These are phyloP conservation scores for Bhutanitis thaidina DNA, from an alignment of 2,888 invertebrate species.

Conservation along the genomic window DNA sequence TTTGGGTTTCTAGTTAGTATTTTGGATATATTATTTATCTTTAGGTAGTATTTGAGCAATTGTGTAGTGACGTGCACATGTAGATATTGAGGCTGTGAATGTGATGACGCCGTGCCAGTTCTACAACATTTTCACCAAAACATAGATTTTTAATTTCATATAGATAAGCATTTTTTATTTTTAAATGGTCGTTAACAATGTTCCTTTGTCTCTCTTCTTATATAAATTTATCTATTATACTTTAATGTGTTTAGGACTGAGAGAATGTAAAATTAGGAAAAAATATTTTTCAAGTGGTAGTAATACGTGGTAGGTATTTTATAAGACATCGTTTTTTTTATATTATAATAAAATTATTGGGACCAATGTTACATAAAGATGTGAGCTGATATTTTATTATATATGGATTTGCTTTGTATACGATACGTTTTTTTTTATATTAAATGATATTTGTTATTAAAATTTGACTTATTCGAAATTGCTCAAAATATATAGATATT, in stretches of 20 bases:
- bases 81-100: constrained; percentile 48
- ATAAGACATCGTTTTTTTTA: no score
- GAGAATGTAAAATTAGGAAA: no score
- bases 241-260: no score
- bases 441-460: neutral
- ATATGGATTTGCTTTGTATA: neutral
- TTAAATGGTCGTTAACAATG: no score
- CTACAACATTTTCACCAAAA: constrained; percentile 39
- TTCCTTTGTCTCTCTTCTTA: no score
- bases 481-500: constrained; percentile 15
- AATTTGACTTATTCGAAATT: neutral
- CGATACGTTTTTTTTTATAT: neutral
- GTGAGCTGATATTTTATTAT: neutral
- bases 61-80: constrained; percentile 10
- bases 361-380: neutral
- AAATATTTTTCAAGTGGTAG: no score
- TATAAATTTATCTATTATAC: no score
- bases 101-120: constrained; percentile 39
- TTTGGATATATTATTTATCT: constrained; percentile 14
- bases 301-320: no score
- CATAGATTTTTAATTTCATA: constrained; percentile 15
- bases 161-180: no score
- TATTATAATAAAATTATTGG: neutral
- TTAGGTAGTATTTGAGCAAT: constrained; percentile 3
- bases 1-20: neutral